These are phyloP conservation scores for Nycteola revayana DNA, from an alignment of 2,888 invertebrate genomes.

Conservation along the genomic window DNA sequence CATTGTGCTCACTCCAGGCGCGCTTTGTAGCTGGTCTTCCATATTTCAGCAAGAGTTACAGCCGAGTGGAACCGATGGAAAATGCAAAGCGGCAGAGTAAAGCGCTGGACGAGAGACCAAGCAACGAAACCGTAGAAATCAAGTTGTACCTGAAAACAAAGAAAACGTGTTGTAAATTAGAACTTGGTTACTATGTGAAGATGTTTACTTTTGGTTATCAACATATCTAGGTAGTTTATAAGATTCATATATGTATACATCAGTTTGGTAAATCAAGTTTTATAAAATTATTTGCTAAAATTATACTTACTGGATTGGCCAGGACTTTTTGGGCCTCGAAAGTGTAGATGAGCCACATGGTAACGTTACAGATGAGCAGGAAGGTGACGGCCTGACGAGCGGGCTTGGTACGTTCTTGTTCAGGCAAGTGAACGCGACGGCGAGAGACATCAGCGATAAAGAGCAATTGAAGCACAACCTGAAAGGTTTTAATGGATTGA, in stretches of 20 bases:
- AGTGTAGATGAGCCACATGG: conserved; percentile 98
- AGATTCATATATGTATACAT: no score
- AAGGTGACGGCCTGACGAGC: conserved; percentile 98
- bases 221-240: no score
- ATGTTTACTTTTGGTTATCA: no score
- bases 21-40: conserved; percentile 97
- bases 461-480: conserved; percentile 95
- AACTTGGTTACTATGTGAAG: no score
- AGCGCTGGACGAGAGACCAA: conserved; percentile 96
- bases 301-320: conserved; percentile 90
- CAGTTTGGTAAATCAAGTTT: no score
- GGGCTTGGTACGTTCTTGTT: conserved; percentile 96
- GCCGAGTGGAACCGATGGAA: conserved; percentile 98
- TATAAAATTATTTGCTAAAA: no score
- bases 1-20: conserved; percentile 87
- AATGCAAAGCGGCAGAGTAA: conserved; percentile 96
- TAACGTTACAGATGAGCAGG: conserved; percentile 96
- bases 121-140: conserved; percentile 96
- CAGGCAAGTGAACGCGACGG: conserved; percentile 94
- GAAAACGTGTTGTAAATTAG: background rate
- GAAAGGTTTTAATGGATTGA: conserved; percentile 1
- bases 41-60: conserved; percentile 96
- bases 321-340: conserved; percentile 97
- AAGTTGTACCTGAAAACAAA: conserved; percentile 84
- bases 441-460: conserved; percentile 97